These are phyloP conservation scores for Amblyjoppa fuscipennis DNA, from an alignment of 2,888 invertebrate species.

Conservation along the genomic window DNA sequence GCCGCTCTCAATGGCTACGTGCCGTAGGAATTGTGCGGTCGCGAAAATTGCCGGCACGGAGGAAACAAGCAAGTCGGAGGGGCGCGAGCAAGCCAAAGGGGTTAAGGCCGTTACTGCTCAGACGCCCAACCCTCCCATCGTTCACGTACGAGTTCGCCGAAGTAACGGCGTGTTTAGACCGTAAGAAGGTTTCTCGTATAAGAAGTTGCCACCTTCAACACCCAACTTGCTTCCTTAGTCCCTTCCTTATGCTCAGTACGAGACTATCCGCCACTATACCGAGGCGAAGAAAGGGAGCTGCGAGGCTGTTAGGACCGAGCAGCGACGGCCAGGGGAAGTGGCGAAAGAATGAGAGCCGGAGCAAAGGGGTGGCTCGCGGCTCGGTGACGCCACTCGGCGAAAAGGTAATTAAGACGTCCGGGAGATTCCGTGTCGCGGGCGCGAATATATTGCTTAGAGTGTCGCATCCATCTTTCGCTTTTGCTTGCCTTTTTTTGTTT, in stretches of 20 bases:
- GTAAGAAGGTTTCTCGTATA: constrained; percentile 61
- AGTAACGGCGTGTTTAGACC: constrained; percentile 68
- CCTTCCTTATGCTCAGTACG: constrained; percentile 1
- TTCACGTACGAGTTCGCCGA: constrained; percentile 59
- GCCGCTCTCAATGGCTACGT: constrained; percentile 25
- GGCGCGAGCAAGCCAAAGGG: not conserved
- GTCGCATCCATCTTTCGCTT: constrained; percentile 16
- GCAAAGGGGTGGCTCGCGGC: not conserved
- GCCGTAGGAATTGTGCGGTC: constrained; percentile 58
- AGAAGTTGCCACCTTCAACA: constrained; percentile 56
- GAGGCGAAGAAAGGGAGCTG: not conserved
- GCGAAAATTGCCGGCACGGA: constrained; percentile 49
- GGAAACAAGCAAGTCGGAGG: constrained; percentile 9
- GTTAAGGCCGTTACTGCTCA: constrained; percentile 10
- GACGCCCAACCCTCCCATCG: constrained; percentile 1
- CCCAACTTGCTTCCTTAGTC: not conserved
- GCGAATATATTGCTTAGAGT: constrained; percentile 45
- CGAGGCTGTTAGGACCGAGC: not conserved
- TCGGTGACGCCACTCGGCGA: constrained; percentile 21
- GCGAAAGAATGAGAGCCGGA: constrained; percentile 29
- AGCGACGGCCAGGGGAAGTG: constrained; percentile 4
- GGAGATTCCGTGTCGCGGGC: constrained; percentile 28
- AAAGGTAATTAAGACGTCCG: constrained; percentile 59
- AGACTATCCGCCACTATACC: constrained; percentile 13
- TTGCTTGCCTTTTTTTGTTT: not conserved